phyloP scores from a whole-genome alignment of 2,888 invertebrate species.

The Dendrolimus houi region DNA sequence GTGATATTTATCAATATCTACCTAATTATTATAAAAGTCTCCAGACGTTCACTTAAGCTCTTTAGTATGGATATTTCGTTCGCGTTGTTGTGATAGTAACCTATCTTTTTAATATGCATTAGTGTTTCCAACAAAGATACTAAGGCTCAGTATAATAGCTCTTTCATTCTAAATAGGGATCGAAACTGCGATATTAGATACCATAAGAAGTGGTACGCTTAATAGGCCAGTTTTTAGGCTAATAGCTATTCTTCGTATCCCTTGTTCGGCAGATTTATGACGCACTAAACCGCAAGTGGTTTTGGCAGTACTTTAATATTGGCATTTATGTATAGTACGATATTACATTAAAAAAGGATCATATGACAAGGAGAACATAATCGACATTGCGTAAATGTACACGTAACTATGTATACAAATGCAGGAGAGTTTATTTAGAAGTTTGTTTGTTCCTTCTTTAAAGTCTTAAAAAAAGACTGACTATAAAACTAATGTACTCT shows the following conservation, averaged over 20 bases:
- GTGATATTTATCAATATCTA: no score
- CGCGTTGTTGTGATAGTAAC: neutral
- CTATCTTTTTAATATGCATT: slow-evolving; percentile 17
- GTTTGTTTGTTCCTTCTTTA: no score
- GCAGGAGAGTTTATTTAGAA: no score
- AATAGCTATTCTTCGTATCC: slow-evolving; percentile 34
- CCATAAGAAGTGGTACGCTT: slow-evolving; percentile 20
- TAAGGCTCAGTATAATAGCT: neutral
- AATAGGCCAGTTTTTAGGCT: slow-evolving; percentile 31
- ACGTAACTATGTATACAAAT: no score
- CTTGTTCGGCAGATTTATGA: slow-evolving; percentile 49
- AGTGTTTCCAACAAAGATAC: neutral
- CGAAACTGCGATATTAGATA: slow-evolving; percentile 5
- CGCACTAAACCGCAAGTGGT: slow-evolving; percentile 43
- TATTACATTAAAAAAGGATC: no score
- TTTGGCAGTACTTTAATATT: slow-evolving; percentile 26
- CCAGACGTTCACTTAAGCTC: neutral
- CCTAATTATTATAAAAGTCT: neutral
- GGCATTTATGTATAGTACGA: slow-evolving; percentile 7
- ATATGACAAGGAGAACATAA: no score
- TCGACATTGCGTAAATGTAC: no score
- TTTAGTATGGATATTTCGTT: neutral
- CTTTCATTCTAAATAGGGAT: slow-evolving; percentile 4
- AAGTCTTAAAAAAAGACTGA: no score
- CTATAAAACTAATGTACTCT: no score